Evolutionary conservation across 2,797 vertebrate genomes (phyloP), one percentile per base, ranked within the genome.

Genomic region (Coendou prehensilis): DNA sequence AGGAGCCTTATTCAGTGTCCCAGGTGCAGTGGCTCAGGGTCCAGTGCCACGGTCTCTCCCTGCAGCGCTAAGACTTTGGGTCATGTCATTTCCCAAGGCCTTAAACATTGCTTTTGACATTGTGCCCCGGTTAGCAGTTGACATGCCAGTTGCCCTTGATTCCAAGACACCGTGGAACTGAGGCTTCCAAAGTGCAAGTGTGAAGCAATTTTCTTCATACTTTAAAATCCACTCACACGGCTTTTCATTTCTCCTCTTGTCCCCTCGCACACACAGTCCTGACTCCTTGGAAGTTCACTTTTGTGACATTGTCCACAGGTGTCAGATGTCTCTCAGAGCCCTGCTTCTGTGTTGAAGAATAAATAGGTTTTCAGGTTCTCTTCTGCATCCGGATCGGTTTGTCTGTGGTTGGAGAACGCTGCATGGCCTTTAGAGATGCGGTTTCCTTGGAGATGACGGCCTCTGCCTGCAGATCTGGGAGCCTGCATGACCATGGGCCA

Each of bases 361-460:
- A 84, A 50, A 15, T 23, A 81, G 80, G 50, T 61, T 84, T n/a
- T 11, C 73, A 82, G 78, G 33, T 78, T 92, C 71, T 73, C 71
- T 61, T 87, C 50, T 1, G 23, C 83, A 17, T 63, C 56, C 0
- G 56, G 86, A 47, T 52, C 69, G 28, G 64, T 92, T 82, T 76
- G 80, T 54, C 41, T 33, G 67, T n/a, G 81, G 73, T 73, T 56
- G 69, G 86, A 82, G 94, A 96, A 92, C 30, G 14, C 64, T 1
- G 63, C 0, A 1, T 61, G 71, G 89, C 91, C 81, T 93, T 95
- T 80, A 52, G 79, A 92, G 91, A 93, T 83, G 82, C 0, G 0
- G 95, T 97, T 97, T 91, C 95, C 94, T 83, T 95, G 96, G 93
- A 88, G 89, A 97, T 88, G 41, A 85, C 9, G 61, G 37, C 79